Evolutionary conservation across 2,797 vertebrate species (phyloP).

Genomic region (Danio aesculapii): DNA sequence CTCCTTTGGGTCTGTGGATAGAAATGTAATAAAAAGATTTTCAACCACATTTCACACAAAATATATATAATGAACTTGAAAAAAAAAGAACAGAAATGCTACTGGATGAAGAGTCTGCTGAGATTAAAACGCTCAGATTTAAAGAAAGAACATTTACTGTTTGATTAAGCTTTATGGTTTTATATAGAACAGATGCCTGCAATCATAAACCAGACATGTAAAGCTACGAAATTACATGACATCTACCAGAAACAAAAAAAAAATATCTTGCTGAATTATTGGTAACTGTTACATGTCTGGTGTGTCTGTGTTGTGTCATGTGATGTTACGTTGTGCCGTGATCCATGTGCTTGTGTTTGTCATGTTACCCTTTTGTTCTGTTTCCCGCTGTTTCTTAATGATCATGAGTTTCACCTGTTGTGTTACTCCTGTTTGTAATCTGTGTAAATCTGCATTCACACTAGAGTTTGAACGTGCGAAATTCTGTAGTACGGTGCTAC

Average conservation of each 20-base stretch:
- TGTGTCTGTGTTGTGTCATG: no score
- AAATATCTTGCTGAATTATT: background rate
- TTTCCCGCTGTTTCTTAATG: no score
- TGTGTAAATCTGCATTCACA: no score
- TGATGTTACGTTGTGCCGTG: no score
- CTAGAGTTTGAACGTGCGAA: no score
- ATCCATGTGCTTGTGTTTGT: no score
- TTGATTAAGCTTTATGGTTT: background rate
- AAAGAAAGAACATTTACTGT: slow-evolving; percentile 2
- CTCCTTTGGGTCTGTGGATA: slow-evolving; percentile 28
- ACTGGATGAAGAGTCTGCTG: background rate
- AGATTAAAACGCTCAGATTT: slow-evolving; percentile 3
- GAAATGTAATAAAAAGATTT: slow-evolving; percentile 47
- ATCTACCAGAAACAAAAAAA: background rate
- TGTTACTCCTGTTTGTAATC: no score
- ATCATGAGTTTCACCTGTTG: no score
- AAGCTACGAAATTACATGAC: background rate
- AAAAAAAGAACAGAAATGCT: background rate
- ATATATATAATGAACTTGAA: slow-evolving; percentile 21
- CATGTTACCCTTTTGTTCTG: no score
- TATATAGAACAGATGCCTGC: background rate
- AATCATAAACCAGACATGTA: background rate
- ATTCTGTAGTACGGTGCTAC: no score
- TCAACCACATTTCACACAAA: slow-evolving; percentile 17
- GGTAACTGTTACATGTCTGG: no score